Evolutionary conservation across 53 echinoderm and acorn worm genomes (phyloP), one percentile per base, ranked within the genome.

Genomic region (Stichopus horrens): DNA sequence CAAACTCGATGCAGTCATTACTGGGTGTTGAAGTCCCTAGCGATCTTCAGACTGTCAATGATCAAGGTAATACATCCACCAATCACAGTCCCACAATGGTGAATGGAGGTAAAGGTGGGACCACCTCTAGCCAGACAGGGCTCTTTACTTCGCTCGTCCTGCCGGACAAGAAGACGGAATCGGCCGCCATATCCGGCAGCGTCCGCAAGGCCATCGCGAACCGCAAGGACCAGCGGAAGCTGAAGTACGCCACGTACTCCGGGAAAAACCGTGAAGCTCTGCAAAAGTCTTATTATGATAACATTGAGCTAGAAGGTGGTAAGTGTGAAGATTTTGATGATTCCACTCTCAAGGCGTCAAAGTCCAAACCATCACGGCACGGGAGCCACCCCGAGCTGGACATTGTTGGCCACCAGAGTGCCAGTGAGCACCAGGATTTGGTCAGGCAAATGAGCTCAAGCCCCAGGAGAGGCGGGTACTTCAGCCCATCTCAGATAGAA

Each of bases 211-310:
- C 89, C 55, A 82, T 96, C 9, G 76, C 91, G 19, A 92, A 91
- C 9, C 92, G 95, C 22, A 89, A 89, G 75, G 80, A 88, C 55
- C 91, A 91, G 23, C 83, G 92, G 66, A 92, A 94, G 55, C 86
- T 96, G 81, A 96, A 96, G 88, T 96, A 96, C 81, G 96, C 96
- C 67, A 96, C 96, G 7, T 96, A 96, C 86, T 96, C 96, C 56
- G 92, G 91, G 20, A 93, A 92, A 52, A 88, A 92, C 60, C 90
- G 92, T 22, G 75, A 77, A 63, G 11, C 83, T 56, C 58, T 75
- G 73, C 21, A 88, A 11, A 86, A 91, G 11, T 94, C 96, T 5
- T 94, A 88, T 77, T 96, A 96, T 77, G 96, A 96, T 60, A 96
- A 96, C 23, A 88, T 96, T 60, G 92, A 94, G 14, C 57, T 73